Percentiles rank a stretch among this genome's conserved stretches.
These are phyloP conservation scores for Salvelinus fontinalis DNA, from an alignment of 2,113 vertebrate species.

Conservation along the genomic window DNA sequence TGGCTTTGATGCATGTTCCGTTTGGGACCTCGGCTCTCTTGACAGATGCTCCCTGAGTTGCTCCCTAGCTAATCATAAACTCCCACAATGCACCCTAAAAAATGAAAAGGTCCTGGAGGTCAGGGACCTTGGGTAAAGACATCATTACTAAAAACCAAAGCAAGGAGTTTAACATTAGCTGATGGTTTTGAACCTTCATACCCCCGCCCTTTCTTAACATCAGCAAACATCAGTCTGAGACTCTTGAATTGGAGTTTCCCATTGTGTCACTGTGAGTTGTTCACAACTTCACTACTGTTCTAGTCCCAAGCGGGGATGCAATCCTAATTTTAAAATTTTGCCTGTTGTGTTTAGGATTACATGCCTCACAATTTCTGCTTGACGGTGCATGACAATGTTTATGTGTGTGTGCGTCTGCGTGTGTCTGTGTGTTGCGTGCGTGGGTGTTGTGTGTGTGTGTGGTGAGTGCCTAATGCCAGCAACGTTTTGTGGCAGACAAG, in stretches of 20 bases:
- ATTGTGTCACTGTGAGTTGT: too few relatives aligned
- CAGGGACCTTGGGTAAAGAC: conserved; percentile 46
- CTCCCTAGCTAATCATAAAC: conserved; percentile 39
- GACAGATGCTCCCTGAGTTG: conserved; percentile 47
- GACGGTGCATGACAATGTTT: too few relatives aligned
- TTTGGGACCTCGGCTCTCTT: conserved; percentile 34
- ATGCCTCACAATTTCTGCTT: too few relatives aligned
- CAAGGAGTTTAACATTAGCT: conserved; percentile 11
- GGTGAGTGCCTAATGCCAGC: not conserved
- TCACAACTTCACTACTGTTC: not conserved
- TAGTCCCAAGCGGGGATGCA: not conserved
- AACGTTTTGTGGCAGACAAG: conserved; percentile 12
- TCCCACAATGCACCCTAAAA: conserved; percentile 23
- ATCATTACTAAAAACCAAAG: conserved; percentile 29
- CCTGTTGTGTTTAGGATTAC: too few relatives aligned
- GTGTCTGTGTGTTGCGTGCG: too few relatives aligned
- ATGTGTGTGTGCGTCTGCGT: too few relatives aligned
- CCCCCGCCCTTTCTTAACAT: not conserved
- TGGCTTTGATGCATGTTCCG: conserved; percentile 50
- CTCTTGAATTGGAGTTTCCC: too few relatives aligned
- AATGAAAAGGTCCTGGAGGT: conserved; percentile 45
- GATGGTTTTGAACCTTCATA: conserved; percentile 19
- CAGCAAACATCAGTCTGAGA: too few relatives aligned
- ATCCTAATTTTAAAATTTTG: not conserved
- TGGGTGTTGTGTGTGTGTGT: not conserved